phyloP scores from a whole-genome alignment of 2,888 invertebrate species.

The Drosophila affinis region DNA sequence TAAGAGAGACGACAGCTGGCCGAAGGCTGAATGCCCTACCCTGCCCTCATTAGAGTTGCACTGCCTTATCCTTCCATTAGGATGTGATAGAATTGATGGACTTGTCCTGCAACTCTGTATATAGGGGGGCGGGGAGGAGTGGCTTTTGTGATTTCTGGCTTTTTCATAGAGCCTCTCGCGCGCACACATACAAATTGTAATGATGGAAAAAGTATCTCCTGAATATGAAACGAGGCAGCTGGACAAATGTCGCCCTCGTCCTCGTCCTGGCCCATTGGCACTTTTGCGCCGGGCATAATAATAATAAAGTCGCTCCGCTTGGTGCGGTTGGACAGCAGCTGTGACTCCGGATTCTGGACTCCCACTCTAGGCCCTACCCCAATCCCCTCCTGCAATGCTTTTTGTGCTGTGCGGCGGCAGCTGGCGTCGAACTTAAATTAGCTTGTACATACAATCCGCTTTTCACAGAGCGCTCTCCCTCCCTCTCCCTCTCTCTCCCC shows the following conservation, averaged over 20 bases:
- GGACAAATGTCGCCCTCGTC: conserved; percentile 71
- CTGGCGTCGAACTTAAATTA: conserved; percentile 79
- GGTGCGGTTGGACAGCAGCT: conserved; percentile 57
- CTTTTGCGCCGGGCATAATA: conserved; percentile 67
- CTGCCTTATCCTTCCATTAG: neutral
- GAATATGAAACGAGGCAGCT: conserved; percentile 80
- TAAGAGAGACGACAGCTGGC: conserved; percentile 17
- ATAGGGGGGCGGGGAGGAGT: neutral
- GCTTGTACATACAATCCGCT: conserved; percentile 75
- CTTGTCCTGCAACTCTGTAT: conserved; percentile 7
- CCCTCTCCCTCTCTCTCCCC: no score
- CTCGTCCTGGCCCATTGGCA: conserved; percentile 44
- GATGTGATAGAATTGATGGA: neutral
- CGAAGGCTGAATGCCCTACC: conserved; percentile 28
- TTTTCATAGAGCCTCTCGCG: conserved; percentile 40
- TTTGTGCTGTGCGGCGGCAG: conserved; percentile 56
- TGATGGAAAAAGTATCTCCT: conserved; percentile 64
- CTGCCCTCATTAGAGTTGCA: neutral
- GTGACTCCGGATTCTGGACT: conserved; percentile 23
- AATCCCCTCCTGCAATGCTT: conserved; percentile 1
- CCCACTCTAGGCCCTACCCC: conserved; percentile 32
- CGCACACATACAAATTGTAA: conserved; percentile 50
- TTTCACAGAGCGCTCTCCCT: conserved; percentile 46
- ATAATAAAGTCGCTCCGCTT: conserved; percentile 73
- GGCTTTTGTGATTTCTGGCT: conserved; percentile 60